Percentiles rank a stretch among this genome's conserved stretches.
Evolutionary conservation across 1,140 invertebrate species (phyloP).

Genomic region (Drosophila saltans): DNA sequence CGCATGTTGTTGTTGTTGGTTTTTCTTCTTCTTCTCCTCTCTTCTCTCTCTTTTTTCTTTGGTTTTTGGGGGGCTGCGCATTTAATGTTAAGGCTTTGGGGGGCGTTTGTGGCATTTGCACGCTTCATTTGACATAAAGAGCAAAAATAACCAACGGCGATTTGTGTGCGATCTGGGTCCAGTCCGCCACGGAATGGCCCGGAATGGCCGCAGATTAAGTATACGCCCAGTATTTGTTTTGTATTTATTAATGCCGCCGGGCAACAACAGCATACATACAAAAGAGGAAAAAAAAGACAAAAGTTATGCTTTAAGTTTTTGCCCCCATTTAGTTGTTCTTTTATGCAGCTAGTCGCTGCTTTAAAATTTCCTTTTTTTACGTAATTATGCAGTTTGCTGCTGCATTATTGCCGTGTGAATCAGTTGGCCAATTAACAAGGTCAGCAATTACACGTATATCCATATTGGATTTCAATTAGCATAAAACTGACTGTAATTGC

Average conservation of each 20-base stretch:
- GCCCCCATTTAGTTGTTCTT: no score
- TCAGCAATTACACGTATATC: slow-evolving; percentile 23
- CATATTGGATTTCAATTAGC: slow-evolving; percentile 70
- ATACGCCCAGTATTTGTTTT: slow-evolving; percentile 65
- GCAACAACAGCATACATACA: slow-evolving; percentile 18
- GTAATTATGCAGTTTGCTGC: neutral
- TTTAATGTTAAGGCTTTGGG: slow-evolving; percentile 54
- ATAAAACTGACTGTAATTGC: slow-evolving; percentile 57
- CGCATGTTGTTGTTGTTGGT: slow-evolving; percentile 36
- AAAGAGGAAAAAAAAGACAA: neutral
- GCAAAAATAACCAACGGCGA: slow-evolving; percentile 66
- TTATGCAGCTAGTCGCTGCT: no score
- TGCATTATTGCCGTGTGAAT: slow-evolving; percentile 13
- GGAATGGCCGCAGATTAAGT: slow-evolving; percentile 50
- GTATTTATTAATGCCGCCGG: slow-evolving; percentile 48
- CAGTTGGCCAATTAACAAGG: slow-evolving; percentile 26
- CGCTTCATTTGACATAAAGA: slow-evolving; percentile 80
- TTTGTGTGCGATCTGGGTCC: slow-evolving; percentile 19
- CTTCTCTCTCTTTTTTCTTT: neutral
- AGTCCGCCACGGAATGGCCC: slow-evolving; percentile 22
- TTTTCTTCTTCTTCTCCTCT: neutral
- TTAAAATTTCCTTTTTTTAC: no score
- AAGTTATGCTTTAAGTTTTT: slow-evolving; percentile 3
- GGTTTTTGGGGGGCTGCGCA: slow-evolving; percentile 50
- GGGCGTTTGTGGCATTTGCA: slow-evolving; percentile 76